These are phyloP conservation scores for Apostichopus leukothele DNA, from an alignment of 53 echinoderm and acorn worm species.

Conservation along the genomic window DNA sequence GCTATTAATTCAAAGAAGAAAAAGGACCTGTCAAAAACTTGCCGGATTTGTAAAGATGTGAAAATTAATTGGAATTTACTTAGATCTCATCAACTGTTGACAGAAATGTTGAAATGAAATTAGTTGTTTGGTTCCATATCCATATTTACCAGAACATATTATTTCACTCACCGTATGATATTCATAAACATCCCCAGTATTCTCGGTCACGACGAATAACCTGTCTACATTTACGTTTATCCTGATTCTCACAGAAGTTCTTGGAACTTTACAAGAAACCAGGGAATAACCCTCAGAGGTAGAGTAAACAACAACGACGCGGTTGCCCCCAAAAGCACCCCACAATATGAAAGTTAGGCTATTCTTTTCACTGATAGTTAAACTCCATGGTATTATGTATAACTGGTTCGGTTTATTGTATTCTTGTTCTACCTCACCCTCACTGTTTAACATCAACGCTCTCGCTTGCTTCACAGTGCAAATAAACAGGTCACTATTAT, in stretches of 20 bases:
- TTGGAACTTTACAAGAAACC: background rate
- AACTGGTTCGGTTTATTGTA: background rate
- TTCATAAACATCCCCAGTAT: background rate
- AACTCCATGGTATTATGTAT: background rate
- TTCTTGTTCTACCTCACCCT: background rate
- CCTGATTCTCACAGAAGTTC: background rate
- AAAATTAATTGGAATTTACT: no score
- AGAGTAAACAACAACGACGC: background rate
- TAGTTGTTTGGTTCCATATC: no score
- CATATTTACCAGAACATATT: background rate
- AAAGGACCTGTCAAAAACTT: no score
- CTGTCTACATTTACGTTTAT: background rate
- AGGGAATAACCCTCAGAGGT: background rate
- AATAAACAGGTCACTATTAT: background rate
- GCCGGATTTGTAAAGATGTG: no score
- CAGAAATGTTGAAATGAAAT: no score
- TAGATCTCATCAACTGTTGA: no score
- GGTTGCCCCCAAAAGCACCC: background rate
- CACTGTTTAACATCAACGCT: background rate
- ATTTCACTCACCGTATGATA: background rate
- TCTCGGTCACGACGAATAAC: background rate
- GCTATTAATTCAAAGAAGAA: no score
- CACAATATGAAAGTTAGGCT: background rate
- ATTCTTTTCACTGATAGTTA: background rate
- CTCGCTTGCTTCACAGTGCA: background rate